Percentiles rank a stretch among this genome's conserved stretches.
Conservation (phyloP, 2,797 vertebrate species). For the Xenops minutus region DNA sequence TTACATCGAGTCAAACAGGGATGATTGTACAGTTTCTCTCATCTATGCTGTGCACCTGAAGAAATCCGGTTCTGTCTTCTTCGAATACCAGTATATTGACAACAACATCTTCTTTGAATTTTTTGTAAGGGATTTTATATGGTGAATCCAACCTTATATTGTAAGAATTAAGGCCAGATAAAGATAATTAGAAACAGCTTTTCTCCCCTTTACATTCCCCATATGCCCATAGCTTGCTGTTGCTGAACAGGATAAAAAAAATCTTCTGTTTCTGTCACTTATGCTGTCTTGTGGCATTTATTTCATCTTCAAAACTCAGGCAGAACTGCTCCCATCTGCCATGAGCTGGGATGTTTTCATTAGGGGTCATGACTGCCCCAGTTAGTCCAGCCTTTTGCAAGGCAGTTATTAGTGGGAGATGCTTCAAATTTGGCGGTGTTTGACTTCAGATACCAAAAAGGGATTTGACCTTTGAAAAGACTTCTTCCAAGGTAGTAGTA, state of each 20-base stretch:
- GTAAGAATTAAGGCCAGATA: neutral
- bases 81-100: conserved; percentile 97
- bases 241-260: neutral
- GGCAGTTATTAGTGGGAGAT: neutral
- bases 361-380: neutral
- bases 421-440: neutral
- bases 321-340: neutral
- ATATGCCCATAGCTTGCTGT: neutral
- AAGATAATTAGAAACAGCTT: neutral
- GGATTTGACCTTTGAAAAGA: neutral
- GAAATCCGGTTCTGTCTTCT: conserved; percentile 91
- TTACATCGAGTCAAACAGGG: conserved; percentile 94
- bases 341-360: neutral
- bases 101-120: conserved; percentile 98
- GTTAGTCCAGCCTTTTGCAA: neutral
- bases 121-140: conserved; percentile 86
- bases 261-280: neutral
- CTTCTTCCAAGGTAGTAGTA: neutral
- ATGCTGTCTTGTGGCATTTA: neutral
- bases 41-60: conserved; percentile 96
- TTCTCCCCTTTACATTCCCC: neutral
- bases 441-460: neutral
- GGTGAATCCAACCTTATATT: neutral
- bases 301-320: neutral
- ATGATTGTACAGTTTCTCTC: conserved; percentile 95